Percentiles rank a stretch among this genome's conserved stretches.
These are phyloP conservation scores for Enhydra lutris DNA, from an alignment of 2,113 vertebrate species.

Conservation along the genomic window DNA sequence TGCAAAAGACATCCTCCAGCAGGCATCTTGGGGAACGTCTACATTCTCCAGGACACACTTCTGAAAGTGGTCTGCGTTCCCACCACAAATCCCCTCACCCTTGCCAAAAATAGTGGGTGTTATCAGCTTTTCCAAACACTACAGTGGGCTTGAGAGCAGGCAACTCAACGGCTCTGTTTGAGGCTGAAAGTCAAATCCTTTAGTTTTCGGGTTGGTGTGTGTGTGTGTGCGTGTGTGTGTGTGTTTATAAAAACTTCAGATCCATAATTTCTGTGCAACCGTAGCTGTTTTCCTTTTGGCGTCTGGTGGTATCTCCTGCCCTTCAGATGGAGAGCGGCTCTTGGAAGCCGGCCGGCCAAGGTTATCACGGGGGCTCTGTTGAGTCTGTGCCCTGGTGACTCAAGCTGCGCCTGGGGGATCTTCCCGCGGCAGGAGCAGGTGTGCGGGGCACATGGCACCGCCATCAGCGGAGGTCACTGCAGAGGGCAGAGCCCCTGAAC, in stretches of 20 bases:
- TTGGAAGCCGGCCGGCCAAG: neutral
- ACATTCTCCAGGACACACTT: neutral
- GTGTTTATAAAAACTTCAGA: neutral
- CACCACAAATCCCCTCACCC: neutral
- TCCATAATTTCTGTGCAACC: neutral
- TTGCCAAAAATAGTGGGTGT: neutral
- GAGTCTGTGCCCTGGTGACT: slow-evolving; percentile 53
- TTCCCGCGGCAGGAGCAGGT: slow-evolving; percentile 23
- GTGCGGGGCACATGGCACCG: slow-evolving; percentile 38
- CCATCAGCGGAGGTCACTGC: neutral
- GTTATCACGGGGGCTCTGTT: slow-evolving; percentile 65
- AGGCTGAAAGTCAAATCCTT: neutral
- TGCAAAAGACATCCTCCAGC: neutral
- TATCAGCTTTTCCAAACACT: neutral
- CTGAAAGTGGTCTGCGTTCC: neutral
- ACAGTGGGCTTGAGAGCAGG: neutral
- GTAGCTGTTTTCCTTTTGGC: neutral
- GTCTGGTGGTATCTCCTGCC: neutral
- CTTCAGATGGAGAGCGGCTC: neutral
- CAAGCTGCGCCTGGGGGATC: neutral
- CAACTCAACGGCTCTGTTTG: neutral
- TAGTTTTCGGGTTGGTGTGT: neutral
- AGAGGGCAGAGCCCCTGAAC: slow-evolving; percentile 3
- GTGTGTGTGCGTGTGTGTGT: neutral
- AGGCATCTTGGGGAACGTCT: neutral